A percentile compares a stretch with the other conserved stretches of the same genome.
Evolutionary conservation across 2,113 vertebrate species (phyloP).

Genomic region (Solea senegalensis): DNA sequence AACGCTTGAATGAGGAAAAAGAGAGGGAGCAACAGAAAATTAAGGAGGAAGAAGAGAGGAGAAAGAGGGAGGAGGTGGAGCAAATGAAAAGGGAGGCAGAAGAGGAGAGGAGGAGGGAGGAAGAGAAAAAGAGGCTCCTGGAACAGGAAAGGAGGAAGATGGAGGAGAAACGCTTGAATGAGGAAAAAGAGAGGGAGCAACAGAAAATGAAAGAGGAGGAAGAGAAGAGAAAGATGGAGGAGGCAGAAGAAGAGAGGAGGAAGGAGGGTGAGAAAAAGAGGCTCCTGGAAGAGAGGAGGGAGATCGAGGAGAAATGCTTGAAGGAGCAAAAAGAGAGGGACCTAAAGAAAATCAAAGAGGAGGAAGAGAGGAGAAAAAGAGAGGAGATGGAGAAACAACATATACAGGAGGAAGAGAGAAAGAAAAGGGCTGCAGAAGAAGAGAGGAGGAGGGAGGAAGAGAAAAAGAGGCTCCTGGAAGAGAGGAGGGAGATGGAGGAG

Average conservation of each 20-base stretch:
- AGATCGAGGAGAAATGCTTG: background rate
- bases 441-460: background rate
- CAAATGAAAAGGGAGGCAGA: background rate
- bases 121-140: constrained; percentile 7
- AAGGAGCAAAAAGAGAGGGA: no score
- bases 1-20: background rate
- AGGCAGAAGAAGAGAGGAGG: constrained; percentile 15
- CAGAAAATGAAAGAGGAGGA: background rate
- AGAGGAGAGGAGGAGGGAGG: constrained; percentile 19
- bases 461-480: background rate
- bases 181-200: background rate
- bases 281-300: background rate
- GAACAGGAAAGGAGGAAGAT: constrained; percentile 13
- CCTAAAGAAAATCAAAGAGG: background rate
- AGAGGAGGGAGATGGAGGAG: background rate
- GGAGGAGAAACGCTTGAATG: background rate
- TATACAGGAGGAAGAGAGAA: background rate
- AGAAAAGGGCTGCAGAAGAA: background rate
- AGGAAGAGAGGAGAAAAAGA: background rate
- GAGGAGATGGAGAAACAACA: background rate
- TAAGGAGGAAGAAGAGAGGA: background rate
- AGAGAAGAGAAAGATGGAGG: background rate
- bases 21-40: no score
- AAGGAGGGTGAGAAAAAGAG: constrained; percentile 17
- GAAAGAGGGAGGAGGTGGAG: background rate